These are phyloP conservation scores for Puntigrus tetrazona DNA, from an alignment of 2,113 vertebrate genomes.

Conservation along the genomic window DNA sequence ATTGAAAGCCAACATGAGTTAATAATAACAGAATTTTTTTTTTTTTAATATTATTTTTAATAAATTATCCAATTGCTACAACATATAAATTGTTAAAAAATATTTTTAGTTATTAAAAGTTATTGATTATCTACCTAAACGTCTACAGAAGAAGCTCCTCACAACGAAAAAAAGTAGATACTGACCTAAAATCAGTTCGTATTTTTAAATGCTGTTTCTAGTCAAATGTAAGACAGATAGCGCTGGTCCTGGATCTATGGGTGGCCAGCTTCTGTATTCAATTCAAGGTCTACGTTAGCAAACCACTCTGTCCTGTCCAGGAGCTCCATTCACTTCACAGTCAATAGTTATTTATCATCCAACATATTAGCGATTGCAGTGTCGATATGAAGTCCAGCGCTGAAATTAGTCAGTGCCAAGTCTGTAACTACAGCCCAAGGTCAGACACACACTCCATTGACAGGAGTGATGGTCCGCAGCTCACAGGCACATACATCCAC, in stretches of 20 bases:
- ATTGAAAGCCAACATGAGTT: neutral
- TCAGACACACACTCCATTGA: slow-evolving; percentile 65
- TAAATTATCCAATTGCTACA: neutral
- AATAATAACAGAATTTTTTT: neutral
- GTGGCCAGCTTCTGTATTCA: slow-evolving; percentile 23
- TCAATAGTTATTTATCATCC: slow-evolving; percentile 77
- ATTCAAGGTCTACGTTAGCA: slow-evolving; percentile 22
- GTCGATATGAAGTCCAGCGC: slow-evolving; percentile 74
- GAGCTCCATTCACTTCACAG: slow-evolving; percentile 62
- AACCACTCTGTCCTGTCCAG: slow-evolving; percentile 34
- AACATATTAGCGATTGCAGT: slow-evolving; percentile 77
- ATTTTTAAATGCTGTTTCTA: neutral
- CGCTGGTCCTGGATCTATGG: slow-evolving; percentile 2
- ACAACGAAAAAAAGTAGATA: neutral
- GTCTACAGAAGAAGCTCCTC: neutral
- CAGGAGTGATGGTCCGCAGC: slow-evolving; percentile 74
- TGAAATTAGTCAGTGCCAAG: slow-evolving; percentile 79
- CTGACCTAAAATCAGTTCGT: neutral
- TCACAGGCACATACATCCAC: slow-evolving; percentile 67
- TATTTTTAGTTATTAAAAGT: neutral
- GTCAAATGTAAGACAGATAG: slow-evolving; percentile 10
- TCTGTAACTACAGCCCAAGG: slow-evolving; percentile 74
- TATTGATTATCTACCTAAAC: neutral
- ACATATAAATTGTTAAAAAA: neutral
- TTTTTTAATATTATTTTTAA: neutral